Evolutionary conservation across 2,113 vertebrate species (phyloP).

Genomic region (Siphamia tubifer): DNA sequence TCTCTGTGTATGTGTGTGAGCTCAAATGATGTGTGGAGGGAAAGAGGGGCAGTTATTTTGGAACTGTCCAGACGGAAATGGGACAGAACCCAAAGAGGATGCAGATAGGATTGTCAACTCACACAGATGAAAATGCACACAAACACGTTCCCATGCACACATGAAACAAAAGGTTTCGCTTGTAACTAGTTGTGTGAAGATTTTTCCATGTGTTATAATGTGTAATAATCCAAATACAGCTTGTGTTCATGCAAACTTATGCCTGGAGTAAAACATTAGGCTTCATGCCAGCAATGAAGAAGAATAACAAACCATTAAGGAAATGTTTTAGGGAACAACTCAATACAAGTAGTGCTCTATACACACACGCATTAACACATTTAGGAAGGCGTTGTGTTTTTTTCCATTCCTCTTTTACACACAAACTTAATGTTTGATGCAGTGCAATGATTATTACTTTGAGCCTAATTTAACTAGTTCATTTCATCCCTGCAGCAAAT

Average conservation of each 20-base stretch:
- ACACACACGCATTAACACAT: not conserved
- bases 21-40: constrained; percentile 34
- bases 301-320: constrained; percentile 27
- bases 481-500: no score
- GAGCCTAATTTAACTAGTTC: no score
- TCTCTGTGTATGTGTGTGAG: constrained; percentile 27
- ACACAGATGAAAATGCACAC: constrained; percentile 6
- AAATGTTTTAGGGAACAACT: not conserved
- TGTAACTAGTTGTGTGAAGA: not conserved
- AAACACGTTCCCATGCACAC: not conserved
- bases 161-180: constrained; percentile 11
- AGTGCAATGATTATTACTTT: not conserved
- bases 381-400: no score
- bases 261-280: constrained; percentile 12
- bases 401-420: not conserved
- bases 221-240: constrained; percentile 12
- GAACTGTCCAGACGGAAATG: constrained; percentile 86
- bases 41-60: constrained; percentile 85
- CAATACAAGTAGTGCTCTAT: not conserved
- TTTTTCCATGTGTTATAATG: not conserved
- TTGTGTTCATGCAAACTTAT: not conserved
- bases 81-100: constrained; percentile 85
- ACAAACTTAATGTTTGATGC: not conserved
- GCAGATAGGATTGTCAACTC: constrained; percentile 81
- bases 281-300: constrained; percentile 26